These are phyloP conservation scores for Delphinus delphis DNA, from an alignment of 2,113 vertebrate genomes.

Conservation along the genomic window DNA sequence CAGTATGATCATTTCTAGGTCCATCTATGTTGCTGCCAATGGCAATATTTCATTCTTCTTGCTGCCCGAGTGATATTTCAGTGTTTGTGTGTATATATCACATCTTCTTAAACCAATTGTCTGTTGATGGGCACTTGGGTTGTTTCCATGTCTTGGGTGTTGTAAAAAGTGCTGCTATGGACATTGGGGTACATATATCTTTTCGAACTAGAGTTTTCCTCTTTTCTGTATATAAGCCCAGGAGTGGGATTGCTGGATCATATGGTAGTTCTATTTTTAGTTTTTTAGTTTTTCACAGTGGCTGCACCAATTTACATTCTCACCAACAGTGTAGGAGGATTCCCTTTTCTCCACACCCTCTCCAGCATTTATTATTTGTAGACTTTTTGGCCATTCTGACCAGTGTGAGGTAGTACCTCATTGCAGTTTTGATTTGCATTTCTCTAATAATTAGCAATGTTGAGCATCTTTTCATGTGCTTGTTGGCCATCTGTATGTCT, in stretches of 20 bases:
- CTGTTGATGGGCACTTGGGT: not conserved
- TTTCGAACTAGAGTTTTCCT: not conserved
- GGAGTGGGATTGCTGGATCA: not conserved
- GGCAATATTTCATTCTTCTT: not conserved
- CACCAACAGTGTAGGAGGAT: not conserved
- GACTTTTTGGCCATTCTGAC: not conserved
- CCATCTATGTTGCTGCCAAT: not conserved
- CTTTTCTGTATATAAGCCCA: not conserved
- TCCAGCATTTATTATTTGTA: not conserved
- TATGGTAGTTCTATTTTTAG: not conserved
- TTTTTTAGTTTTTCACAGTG: not conserved
- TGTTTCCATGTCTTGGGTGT: not conserved
- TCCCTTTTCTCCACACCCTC: not conserved
- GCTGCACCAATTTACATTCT: not conserved
- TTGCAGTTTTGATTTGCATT: not conserved
- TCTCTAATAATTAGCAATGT: not conserved
- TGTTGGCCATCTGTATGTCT: not conserved
- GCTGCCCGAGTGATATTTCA: rapidly evolving
- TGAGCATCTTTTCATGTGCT: not conserved
- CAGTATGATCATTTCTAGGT: not conserved
- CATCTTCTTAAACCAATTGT: rapidly evolving
- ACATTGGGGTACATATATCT: not conserved
- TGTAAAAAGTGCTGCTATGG: rapidly evolving
- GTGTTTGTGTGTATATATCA: not conserved
- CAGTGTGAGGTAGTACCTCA: not conserved